These are phyloP conservation scores for Balearica regulorum DNA, from an alignment of 2,797 vertebrate species.

Conservation along the genomic window DNA sequence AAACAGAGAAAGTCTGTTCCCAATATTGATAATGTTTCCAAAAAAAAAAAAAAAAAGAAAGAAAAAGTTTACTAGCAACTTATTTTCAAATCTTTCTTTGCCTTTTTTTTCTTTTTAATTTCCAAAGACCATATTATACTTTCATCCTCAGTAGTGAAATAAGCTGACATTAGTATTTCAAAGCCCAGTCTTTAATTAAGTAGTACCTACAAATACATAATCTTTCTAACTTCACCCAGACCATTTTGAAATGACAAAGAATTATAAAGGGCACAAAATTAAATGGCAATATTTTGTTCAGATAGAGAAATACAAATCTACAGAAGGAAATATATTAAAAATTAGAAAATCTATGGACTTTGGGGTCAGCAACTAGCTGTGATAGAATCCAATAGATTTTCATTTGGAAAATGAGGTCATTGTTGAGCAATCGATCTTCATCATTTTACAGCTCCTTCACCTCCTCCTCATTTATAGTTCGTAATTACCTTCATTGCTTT, in stretches of 20 bases:
- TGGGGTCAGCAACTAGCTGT: neutral
- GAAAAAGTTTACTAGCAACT: neutral
- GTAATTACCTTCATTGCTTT: neutral
- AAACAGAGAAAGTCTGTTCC: neutral
- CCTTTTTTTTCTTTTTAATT: neutral
- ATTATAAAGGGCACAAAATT: neutral
- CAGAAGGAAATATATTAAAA: neutral
- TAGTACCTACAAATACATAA: neutral
- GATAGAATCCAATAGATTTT: neutral
- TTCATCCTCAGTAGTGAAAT: neutral
- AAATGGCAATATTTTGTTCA: neutral
- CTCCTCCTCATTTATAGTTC: neutral
- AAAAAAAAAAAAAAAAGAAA: neutral
- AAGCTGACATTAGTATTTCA: neutral
- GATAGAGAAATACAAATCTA: neutral
- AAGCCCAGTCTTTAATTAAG: neutral
- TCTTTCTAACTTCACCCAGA: neutral
- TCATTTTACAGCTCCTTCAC: neutral
- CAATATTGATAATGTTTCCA: neutral
- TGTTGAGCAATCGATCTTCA: slow-evolving; percentile 35
- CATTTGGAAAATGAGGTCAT: slow-evolving; percentile 31
- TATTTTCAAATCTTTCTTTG: neutral
- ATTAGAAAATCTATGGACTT: neutral
- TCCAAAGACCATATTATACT: neutral
- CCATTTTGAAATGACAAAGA: neutral